phyloP scores from a whole-genome alignment of 2,888 invertebrate genomes.

The Ophion obscuratus region DNA sequence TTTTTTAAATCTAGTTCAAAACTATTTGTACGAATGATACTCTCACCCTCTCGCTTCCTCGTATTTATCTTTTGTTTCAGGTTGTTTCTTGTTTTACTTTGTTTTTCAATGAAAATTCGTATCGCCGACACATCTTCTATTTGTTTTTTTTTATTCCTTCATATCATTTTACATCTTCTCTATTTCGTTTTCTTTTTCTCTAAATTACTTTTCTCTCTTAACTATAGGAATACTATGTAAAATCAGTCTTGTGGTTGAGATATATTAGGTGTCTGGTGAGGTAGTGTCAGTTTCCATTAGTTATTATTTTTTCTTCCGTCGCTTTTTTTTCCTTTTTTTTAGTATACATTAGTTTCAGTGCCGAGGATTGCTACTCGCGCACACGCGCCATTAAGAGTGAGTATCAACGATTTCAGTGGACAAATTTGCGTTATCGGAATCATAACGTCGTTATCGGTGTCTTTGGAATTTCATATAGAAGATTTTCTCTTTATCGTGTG shows the following conservation, averaged over 20 bases:
- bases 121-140: conserved; percentile 49
- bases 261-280: conserved; percentile 83
- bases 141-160: conserved; percentile 59
- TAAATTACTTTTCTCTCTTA: conserved; percentile 71
- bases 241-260: conserved; percentile 84
- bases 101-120: conserved; percentile 38
- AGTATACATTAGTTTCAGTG: conserved; percentile 80
- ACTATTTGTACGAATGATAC: conserved; percentile 74
- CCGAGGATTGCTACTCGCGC: conserved; percentile 69
- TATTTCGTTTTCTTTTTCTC: conserved; percentile 62
- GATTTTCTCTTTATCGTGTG: conserved; percentile 24
- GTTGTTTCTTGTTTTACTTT: not conserved
- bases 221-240: conserved; percentile 83
- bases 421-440: conserved; percentile 18
- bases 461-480: conserved; percentile 62
- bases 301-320: conserved; percentile 34
- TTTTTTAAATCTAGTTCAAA: conserved; percentile 40
- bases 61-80: conserved; percentile 23
- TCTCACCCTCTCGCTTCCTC: conserved; percentile 58
- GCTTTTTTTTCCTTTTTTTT: conserved; percentile 71
- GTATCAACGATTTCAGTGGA: not conserved
- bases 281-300: conserved; percentile 80
- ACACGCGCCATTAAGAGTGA: conserved; percentile 20
- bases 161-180: conserved; percentile 65
- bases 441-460: conserved; percentile 25